Percentiles rank a stretch among this genome's conserved stretches.
These are phyloP conservation scores for Ptychadena robeensis DNA, from an alignment of 2,797 vertebrate genomes.

Conservation along the genomic window DNA sequence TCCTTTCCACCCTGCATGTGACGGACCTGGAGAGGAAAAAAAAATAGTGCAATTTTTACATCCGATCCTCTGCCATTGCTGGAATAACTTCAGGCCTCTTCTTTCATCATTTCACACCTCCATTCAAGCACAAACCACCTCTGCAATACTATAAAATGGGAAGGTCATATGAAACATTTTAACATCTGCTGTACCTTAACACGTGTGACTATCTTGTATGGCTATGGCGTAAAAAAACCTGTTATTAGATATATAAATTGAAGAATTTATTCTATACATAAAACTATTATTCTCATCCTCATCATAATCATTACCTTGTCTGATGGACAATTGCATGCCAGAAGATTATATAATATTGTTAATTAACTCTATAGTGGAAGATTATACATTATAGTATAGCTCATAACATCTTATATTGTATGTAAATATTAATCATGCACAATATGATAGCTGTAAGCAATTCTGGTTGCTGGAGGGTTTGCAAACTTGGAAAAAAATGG, in stretches of 20 bases:
- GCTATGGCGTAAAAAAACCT: neutral
- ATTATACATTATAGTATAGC: too few species aligned
- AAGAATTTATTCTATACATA: neutral
- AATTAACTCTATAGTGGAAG: too few species aligned
- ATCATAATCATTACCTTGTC: too few species aligned
- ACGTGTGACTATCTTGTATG: neutral
- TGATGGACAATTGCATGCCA: too few species aligned
- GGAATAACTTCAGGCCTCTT: constrained; percentile 67
- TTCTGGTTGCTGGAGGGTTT: too few species aligned
- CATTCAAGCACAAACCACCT: constrained; percentile 71
- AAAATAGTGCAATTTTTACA: constrained; percentile 71
- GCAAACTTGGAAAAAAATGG: too few species aligned
- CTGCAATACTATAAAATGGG: constrained; percentile 63
- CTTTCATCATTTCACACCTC: constrained; percentile 87
- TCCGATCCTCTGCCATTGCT: constrained; percentile 75
- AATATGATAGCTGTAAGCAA: too few species aligned
- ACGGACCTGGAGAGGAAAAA: constrained; percentile 77
- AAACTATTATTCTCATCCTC: neutral
- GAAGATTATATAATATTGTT: too few species aligned
- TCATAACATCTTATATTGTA: too few species aligned
- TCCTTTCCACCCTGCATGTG: constrained; percentile 90
- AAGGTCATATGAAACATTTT: constrained; percentile 69
- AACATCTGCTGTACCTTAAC: neutral
- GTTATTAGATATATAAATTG: too few species aligned
- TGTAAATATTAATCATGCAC: too few species aligned